These are phyloP conservation scores for Notocelia uddmanniana DNA, from an alignment of 2,888 invertebrate genomes.

Conservation along the genomic window DNA sequence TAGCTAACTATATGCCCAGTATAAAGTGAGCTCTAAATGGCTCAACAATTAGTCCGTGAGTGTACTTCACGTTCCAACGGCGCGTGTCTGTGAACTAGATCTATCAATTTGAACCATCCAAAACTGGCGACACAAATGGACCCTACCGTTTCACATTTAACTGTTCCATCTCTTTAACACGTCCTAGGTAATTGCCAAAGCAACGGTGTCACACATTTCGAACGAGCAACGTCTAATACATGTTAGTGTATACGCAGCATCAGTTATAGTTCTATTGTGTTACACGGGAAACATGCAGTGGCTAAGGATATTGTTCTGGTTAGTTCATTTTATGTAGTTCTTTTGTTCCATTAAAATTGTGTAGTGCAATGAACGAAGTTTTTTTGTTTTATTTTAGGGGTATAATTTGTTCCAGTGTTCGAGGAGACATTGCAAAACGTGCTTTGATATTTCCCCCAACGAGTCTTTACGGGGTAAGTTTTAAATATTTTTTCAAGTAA, in stretches of 20 bases:
- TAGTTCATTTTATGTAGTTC: constrained; percentile 51
- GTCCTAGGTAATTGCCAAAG: constrained; percentile 22
- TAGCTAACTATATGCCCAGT: too few species aligned
- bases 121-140: background rate
- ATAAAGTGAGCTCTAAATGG: too few species aligned
- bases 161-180: constrained; percentile 20
- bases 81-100: background rate
- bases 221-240: background rate
- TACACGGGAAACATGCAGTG: constrained; percentile 26
- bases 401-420: constrained; percentile 53
- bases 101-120: background rate
- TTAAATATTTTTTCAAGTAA: background rate
- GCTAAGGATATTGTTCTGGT: constrained; percentile 50
- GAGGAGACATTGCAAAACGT: constrained; percentile 69
- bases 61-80: too few species aligned
- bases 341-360: constrained; percentile 14
- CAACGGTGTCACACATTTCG: constrained; percentile 25
- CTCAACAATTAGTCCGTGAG: too few species aligned
- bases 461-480: constrained; percentile 79
- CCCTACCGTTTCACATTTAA: constrained; percentile 22
- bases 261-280: constrained; percentile 16
- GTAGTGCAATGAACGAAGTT: constrained; percentile 53
- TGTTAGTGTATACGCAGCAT: constrained; percentile 19
- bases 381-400: constrained; percentile 49
- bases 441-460: constrained; percentile 75